Evolutionary conservation across 2,888 invertebrate species (phyloP).

Genomic region (Ecliptopera silaceata): DNA sequence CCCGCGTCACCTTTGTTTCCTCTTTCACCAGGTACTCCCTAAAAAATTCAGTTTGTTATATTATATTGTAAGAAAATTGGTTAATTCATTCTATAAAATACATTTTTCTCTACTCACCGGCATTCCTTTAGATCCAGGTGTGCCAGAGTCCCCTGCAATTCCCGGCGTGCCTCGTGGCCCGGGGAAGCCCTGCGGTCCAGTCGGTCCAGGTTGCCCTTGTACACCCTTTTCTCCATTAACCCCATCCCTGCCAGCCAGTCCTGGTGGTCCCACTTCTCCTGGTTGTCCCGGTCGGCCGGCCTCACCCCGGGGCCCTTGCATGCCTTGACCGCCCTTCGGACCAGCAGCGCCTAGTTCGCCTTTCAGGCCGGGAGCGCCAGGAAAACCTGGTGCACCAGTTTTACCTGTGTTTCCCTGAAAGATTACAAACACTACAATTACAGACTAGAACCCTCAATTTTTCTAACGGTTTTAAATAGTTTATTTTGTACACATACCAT

Average conservation of each 20-base stretch:
- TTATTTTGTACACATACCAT: slow-evolving; percentile 79
- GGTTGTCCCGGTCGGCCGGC: slow-evolving; percentile 90
- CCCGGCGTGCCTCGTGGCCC: slow-evolving; percentile 92
- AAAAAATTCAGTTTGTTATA: background rate
- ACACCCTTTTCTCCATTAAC: slow-evolving; percentile 91
- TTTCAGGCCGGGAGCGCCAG: slow-evolving; percentile 91
- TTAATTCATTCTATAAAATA: background rate
- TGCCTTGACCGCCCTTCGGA: slow-evolving; percentile 91
- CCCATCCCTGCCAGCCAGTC: slow-evolving; percentile 91
- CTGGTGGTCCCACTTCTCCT: slow-evolving; percentile 89
- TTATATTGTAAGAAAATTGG: background rate
- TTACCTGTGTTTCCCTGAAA: slow-evolving; percentile 90
- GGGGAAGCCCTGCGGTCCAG: slow-evolving; percentile 92
- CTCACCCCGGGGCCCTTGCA: slow-evolving; percentile 92
- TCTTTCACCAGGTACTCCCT: slow-evolving; percentile 90
- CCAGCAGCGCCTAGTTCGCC: slow-evolving; percentile 90
- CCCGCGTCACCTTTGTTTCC: slow-evolving; percentile 92
- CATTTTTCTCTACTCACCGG: slow-evolving; percentile 73
- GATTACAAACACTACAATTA: background rate
- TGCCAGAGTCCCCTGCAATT: slow-evolving; percentile 87
- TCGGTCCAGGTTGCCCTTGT: slow-evolving; percentile 87
- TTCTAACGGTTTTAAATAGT: no score
- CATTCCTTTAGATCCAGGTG: slow-evolving; percentile 89
- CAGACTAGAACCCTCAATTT: no score
- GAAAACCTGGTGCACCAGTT: slow-evolving; percentile 92